Evolutionary conservation across 2,888 invertebrate genomes (phyloP).

Genomic region (Litoditis marina): DNA sequence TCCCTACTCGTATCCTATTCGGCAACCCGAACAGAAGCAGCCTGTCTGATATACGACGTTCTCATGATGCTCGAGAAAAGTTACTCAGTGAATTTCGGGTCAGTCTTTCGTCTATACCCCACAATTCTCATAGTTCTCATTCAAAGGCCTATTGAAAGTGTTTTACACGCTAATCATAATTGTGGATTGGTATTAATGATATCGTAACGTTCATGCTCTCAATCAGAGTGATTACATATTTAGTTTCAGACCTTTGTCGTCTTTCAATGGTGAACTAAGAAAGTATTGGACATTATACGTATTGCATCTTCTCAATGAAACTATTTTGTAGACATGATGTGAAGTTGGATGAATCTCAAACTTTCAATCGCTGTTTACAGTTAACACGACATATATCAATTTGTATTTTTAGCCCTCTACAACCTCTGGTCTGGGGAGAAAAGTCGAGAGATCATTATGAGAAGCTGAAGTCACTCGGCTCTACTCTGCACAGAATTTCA

Average conservation of each 20-base stretch:
- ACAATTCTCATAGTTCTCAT: no score
- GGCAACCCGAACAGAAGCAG: neutral
- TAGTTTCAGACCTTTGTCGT: neutral
- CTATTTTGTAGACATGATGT: no score
- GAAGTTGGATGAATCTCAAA: no score
- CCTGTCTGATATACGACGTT: constrained; percentile 3
- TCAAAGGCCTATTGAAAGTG: no score
- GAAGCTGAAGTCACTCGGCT: constrained; percentile 36
- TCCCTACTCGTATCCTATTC: neutral
- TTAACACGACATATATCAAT: neutral
- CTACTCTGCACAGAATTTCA: constrained; percentile 37
- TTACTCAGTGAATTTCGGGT: constrained; percentile 1
- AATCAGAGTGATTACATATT: no score
- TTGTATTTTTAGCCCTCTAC: constrained; percentile 21
- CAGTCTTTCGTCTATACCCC: neutral
- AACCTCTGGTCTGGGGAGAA: constrained; percentile 43
- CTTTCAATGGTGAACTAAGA: no score
- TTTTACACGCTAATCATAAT: no score
- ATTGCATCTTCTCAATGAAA: no score
- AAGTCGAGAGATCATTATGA: constrained; percentile 36
- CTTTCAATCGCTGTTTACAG: no score
- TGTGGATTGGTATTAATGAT: no score
- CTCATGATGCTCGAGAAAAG: constrained; percentile 1
- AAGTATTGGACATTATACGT: no score
- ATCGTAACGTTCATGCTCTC: no score